Evolutionary conservation across 2,113 vertebrate species (phyloP), one percentile per base, ranked within the genome.

Genomic region (Formicarius rufipectus): DNA sequence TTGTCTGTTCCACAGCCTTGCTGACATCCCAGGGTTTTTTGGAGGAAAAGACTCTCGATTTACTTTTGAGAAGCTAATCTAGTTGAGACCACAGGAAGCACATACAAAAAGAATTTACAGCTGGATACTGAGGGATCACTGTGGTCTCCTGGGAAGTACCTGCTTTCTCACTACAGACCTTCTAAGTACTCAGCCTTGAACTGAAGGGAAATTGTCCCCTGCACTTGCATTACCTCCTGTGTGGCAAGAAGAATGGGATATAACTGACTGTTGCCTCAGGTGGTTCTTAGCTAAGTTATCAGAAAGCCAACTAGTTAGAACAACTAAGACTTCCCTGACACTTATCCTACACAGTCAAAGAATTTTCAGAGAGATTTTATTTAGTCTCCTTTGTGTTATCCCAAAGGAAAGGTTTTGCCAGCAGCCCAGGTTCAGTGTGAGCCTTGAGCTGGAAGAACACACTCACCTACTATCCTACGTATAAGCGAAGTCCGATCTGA

Each of bases 401-500:
- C 31, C 42, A 72, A 35, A 44, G 47, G 18, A 50, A 37, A 87
- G 5, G 47, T 89, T 75, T 60, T 92, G 64, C 44, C n/a, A 87
- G 24, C 12, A 93, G 44, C 39, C 22, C 37, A 14, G 4, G 17
- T 18, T 81, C 28, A 25, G 37, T 24, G 35, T 24, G 27, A 58
- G 39, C 10, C 58, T 2, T 1, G 4, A 25, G 16, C 56, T 84
- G 4, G 2, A 52, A 45, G 37, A 78, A 37, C 3, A 5, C 47
- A 60, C 96, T 97, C 97, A 99, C 99, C 99, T 95, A 98, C 98
- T 97, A 99, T 98, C 97, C 98, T 99, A 79, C 99, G 98, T 96
- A 99, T 99, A 31, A 99, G 97, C 72, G 98, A 98, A 95, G 98
- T 97, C 87, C 99, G 98, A 27, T 99, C 99, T 30, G 98, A 97